Base-by-base conservation (phyloP, 2,888 invertebrate species). In the Phanerotoma sp. region DNA sequence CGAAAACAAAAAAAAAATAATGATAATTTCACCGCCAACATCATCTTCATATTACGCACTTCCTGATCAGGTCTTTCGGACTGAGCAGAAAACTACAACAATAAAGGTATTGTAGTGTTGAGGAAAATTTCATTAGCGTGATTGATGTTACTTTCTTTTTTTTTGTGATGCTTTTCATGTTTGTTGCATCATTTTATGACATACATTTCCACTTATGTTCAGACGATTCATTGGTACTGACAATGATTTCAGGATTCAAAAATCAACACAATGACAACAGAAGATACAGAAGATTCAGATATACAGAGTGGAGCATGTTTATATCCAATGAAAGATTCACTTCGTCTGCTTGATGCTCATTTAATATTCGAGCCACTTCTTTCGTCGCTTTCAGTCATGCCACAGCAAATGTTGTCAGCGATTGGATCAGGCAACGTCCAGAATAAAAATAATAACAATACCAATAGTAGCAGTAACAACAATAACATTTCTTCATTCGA, bases 331-430 rank as follows among this genome's bases (percentile, higher is more conserved):
- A 90, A 91, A 71, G 91, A 92, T 69, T 91, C 91, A 1, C 84
- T 91, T 15, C 84, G 88, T 76, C 80, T 96, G 53, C 82, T 96
- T 56, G 96, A 96, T 79, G 95, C 96, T 3, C 95, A 96, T 80
- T 84, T 93, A 45, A 93, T 95, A 68, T 95, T 95, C 78, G 93
- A 95, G 75, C 96, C 96, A 0, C 82, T 97, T 66, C 80, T 97
- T 13, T 86, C 90, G 0, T 91, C 92, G 56, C 81, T 96, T 28
- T 96, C 95, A 2, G 91, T 96, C 0, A 93, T 89, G 86, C 93
- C 93, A 2, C 89, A 92, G 68, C 93, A 93, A 79, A 86, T 95
- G 72, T 79, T 83, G 49, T 77, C 76, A n/a, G 77, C 73, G n/a
- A 70, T 72, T 67, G 72, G 74, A 54, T 71, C 74, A 65, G 85